Evolutionary conservation across 2,888 invertebrate species (phyloP).

Genomic region (Panopea generosa): DNA sequence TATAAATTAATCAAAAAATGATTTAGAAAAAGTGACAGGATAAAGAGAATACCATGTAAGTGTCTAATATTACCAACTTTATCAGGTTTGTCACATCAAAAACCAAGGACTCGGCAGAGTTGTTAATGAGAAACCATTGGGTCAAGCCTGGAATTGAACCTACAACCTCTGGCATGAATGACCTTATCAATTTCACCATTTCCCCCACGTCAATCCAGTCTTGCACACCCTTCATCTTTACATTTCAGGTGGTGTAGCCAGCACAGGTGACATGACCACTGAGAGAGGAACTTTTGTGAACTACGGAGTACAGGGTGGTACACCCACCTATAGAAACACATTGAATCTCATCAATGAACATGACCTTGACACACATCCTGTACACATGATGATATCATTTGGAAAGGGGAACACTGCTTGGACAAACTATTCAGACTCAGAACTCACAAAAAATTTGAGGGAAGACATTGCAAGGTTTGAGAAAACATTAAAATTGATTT

Average conservation of each 20-base stretch:
- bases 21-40: too few relatives aligned
- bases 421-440: slow-evolving; percentile 75
- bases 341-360: slow-evolving; percentile 72
- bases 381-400: slow-evolving; percentile 77
- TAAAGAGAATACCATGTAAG: too few relatives aligned
- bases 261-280: slow-evolving; percentile 39
- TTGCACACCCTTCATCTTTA: too few relatives aligned
- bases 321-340: slow-evolving; percentile 75
- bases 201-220: too few relatives aligned
- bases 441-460: slow-evolving; percentile 65
- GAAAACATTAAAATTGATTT: slow-evolving; percentile 67
- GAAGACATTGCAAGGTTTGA: slow-evolving; percentile 74
- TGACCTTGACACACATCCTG: slow-evolving; percentile 70
- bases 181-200: too few relatives aligned
- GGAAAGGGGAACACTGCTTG: slow-evolving; percentile 74
- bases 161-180: too few relatives aligned
- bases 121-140: too few relatives aligned
- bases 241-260: slow-evolving; percentile 76
- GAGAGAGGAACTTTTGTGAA: slow-evolving; percentile 53
- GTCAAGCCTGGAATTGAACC: too few relatives aligned
- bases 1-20: too few relatives aligned
- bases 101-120: too few relatives aligned
- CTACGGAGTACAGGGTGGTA: slow-evolving; percentile 74
- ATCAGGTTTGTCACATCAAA: too few relatives aligned
- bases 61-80: too few relatives aligned